phyloP scores from a whole-genome alignment of 92 coral and sea anemone species.

The Muricea muricata region DNA sequence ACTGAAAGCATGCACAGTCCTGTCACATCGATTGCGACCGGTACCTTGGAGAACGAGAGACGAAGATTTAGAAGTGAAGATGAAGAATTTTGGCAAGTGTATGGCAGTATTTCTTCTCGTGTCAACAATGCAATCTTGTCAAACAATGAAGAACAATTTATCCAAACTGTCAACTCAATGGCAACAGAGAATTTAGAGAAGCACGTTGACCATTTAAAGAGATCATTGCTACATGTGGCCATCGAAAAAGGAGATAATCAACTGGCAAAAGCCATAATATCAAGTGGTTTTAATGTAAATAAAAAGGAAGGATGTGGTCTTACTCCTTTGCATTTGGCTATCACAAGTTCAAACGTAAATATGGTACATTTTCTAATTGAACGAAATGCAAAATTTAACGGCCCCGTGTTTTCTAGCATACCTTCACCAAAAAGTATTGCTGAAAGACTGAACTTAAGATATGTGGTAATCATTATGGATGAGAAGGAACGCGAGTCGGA shows the following conservation, averaged over 20 bases:
- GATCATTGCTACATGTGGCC: conserved; percentile 51
- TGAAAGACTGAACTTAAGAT: conserved; percentile 7
- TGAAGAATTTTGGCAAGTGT: conserved; percentile 48
- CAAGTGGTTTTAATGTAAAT: conserved; percentile 50
- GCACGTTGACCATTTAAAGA: conserved; percentile 46
- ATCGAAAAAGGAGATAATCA: conserved; percentile 47
- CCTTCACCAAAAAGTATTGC: conserved; percentile 38
- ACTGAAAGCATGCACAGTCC: background rate
- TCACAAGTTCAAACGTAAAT: background rate
- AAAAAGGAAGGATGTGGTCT: conserved; percentile 55
- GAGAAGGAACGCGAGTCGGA: conserved; percentile 42
- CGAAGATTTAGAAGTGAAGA: conserved; percentile 53
- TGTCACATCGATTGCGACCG: background rate
- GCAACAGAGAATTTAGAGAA: conserved; percentile 15
- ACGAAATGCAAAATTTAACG: conserved; percentile 41
- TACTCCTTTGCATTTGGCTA: conserved; percentile 49
- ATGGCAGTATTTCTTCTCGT: conserved; percentile 17
- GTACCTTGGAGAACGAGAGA: conserved; percentile 53
- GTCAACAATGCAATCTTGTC: conserved; percentile 7
- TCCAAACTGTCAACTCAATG: conserved; percentile 23
- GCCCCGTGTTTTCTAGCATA: conserved; percentile 42
- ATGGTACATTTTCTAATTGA: conserved; percentile 29
- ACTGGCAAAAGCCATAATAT: conserved; percentile 53
- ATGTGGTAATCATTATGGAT: background rate
- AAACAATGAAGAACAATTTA: conserved; percentile 50